Base-by-base conservation (phyloP, 2,797 vertebrate genomes). In the Hozukius guyotensis region DNA sequence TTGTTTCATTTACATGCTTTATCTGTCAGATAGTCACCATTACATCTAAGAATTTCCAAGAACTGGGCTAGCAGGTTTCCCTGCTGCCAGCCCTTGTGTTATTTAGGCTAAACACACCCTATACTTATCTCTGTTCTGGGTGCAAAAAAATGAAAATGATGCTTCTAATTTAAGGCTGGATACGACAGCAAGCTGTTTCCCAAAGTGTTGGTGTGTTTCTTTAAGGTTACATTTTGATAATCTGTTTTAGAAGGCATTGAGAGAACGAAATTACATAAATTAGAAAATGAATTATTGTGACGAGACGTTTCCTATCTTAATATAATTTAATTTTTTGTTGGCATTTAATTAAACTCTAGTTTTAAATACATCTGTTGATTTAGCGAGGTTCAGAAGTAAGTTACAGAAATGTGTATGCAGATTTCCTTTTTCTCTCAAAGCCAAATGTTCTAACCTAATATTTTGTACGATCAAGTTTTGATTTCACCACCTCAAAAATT, bases 381-480 rank as follows among this genome's bases (percentile, higher is more conserved):
- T 20, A 67, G 49, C 31, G 16, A 53, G 64, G 16, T 53, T 68
- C 22, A 72, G 20, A 75, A 71, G 34, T 59, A 75, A 71, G 34
- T 59, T 29, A 70, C n/a, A 38, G 4, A 70, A 36, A 36, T 69
- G 22, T 65, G 36, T 53, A 29, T 62, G 25, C 5, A 68, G 3
- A 25, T 71, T 60, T 34, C 5, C 0, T 38, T 75, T 57, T 31
- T 34, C 8, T 65, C 5, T 74, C 29, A 52, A 73, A 87, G 49
- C 34, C 7, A 69, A 80, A 79, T 85, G 49, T 49, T 75, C 73
- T 79, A 87, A 86, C 59, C 67, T 5, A 80, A 81, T 87, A 42
- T 63, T 74, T 81, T 52, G 3, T 60, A 49, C 10, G 9, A 80
- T 84, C 13, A 69, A 49, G 12, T 27, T 83, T 86, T 78, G 14